Evolutionary conservation across 2,113 vertebrate species (phyloP).

Genomic region (Odontesthes bonariensis): DNA sequence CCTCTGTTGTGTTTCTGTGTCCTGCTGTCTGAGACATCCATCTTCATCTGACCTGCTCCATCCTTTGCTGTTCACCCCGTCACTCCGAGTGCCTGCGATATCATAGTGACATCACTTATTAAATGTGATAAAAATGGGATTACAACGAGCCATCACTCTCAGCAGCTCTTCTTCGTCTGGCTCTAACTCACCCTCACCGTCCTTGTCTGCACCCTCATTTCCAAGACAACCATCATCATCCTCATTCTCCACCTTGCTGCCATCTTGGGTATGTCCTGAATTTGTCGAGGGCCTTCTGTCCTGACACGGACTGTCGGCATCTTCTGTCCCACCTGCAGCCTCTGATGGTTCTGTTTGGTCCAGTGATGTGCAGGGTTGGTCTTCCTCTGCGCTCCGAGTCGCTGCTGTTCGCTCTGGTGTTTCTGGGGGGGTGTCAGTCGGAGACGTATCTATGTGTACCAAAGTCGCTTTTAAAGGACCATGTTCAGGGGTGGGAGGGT

Average conservation of each 20-base stretch:
- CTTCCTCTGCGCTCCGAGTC: constrained; percentile 18
- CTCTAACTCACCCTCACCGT: constrained; percentile 59
- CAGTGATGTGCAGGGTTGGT: constrained; percentile 59
- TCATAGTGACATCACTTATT: constrained; percentile 59
- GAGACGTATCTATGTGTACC: constrained; percentile 46
- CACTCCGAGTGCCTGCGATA: constrained; percentile 32
- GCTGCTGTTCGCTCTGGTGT: constrained; percentile 3
- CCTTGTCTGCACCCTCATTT: constrained; percentile 55
- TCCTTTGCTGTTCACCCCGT: not conserved
- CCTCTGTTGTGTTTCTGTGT: not conserved
- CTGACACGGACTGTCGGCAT: not conserved
- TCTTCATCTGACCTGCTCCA: constrained; percentile 22
- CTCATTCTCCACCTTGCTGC: not conserved
- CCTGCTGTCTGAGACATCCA: constrained; percentile 1
- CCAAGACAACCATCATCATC: constrained; percentile 49
- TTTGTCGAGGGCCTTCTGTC: constrained; percentile 21
- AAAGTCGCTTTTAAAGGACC: constrained; percentile 48
- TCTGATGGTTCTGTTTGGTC: constrained; percentile 43
- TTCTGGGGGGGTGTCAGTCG: constrained; percentile 34
- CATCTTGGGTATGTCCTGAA: constrained; percentile 27
- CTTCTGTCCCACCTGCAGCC: not conserved
- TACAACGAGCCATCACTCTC: constrained; percentile 62
- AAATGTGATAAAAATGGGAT: constrained; percentile 67
- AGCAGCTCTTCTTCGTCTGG: constrained; percentile 73
- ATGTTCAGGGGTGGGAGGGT: constrained; percentile 50